Evolutionary conservation across 2,888 invertebrate genomes (phyloP), one percentile per base, ranked within the genome.

Genomic region (Choreutis nemorana): DNA sequence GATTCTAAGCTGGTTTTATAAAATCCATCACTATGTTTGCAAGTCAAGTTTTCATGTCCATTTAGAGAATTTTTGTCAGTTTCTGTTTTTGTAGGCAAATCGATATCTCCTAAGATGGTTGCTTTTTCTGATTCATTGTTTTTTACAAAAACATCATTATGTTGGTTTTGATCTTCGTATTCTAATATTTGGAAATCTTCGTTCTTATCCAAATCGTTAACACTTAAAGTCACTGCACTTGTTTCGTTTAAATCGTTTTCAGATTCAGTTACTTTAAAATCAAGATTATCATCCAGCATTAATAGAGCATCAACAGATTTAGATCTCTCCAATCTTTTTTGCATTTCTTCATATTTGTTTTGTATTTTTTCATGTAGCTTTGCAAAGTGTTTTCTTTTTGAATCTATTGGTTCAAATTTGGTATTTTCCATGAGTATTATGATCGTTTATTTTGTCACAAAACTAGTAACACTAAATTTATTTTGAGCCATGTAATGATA

Each of bases 281-380:
- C 44, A 28, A 48, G 56, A 31, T 63, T 56, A 30, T 64, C 64
- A 22, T 47, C 43, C 2, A 57, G 34, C 6, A 44, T 43, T 4
- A 56, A 38, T 18, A 75, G 30, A 9, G 55, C 51, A 32, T 71
- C 73, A 4, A 68, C 51, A 3, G 77, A 75, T 46, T 55, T 70
- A 0, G 72, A 73, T 44, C 68, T 75, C 30, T 67, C 64, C 10
- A 77, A 39, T 46, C 48, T 71, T 26, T 38, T 59, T 44, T 71
- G 71, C 67, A 77, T 68, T 46, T 66, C 61, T 14, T 54, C 56
- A 39, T 70, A 75, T 48, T 73, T 78, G 21, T 33, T 55, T 43
- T 70, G 71, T 32, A 77, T 62, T 40, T 41, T 61, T 34, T 65
- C 59, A 31, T 78, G 66, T 3, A 77, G 36, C 39, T 51, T 66